Conservation (phyloP, 2,113 vertebrate genomes). For the Chaetodon auriga region DNA sequence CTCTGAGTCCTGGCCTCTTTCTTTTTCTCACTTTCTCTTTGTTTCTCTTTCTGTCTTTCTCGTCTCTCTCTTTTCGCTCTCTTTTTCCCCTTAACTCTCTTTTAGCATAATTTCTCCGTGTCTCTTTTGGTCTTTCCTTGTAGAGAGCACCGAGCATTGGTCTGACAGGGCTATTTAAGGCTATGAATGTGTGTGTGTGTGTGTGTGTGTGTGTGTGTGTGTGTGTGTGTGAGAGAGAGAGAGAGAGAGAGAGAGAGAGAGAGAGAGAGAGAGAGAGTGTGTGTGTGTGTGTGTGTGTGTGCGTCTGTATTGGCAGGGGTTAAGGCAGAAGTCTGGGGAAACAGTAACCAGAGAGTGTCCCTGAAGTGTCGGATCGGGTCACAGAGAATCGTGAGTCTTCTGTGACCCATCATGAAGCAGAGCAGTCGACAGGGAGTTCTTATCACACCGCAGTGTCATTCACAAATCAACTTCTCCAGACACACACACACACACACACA, state of each 20-base stretch:
- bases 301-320: slow-evolving; percentile 19
- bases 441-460: slow-evolving; percentile 75
- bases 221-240: not conserved
- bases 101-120: slow-evolving; percentile 15
- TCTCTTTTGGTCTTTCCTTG: slow-evolving; percentile 29
- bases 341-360: slow-evolving; percentile 80
- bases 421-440: slow-evolving; percentile 66
- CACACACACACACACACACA: slow-evolving; percentile 17
- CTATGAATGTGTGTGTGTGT: slow-evolving; percentile 32
- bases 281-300: slow-evolving; percentile 12
- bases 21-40: slow-evolving; percentile 44
- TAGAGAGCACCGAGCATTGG: slow-evolving; percentile 37
- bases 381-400: slow-evolving; percentile 68
- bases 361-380: slow-evolving; percentile 75
- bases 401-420: slow-evolving; percentile 79
- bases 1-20: slow-evolving; percentile 2
- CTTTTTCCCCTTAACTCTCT: not conserved
- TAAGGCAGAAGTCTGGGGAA: slow-evolving; percentile 68
- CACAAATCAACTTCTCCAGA: slow-evolving; percentile 70
- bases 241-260: too few species aligned
- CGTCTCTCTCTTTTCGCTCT: not conserved
- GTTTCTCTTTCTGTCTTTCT: not conserved
- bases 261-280: too few species aligned
- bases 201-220: slow-evolving; percentile 18
- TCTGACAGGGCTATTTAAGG: slow-evolving; percentile 70